phyloP scores from a whole-genome alignment of 2,797 vertebrate genomes.

The Tangara arthus region DNA sequence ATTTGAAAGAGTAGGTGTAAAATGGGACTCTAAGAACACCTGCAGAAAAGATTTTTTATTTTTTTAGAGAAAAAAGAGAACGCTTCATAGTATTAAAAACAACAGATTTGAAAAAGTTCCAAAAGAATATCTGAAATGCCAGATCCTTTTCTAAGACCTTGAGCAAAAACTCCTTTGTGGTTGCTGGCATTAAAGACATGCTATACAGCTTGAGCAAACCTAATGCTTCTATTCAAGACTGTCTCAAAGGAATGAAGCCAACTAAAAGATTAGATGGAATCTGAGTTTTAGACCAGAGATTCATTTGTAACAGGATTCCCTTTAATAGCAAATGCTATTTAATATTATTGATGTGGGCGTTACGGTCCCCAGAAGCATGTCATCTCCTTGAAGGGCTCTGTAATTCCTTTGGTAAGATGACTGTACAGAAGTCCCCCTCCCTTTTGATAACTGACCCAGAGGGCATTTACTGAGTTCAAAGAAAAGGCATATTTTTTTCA shows the following conservation, averaged over 20 bases:
- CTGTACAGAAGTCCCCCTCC: conserved; percentile 8
- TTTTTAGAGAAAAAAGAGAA: not conserved
- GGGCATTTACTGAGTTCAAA: conserved; percentile 57
- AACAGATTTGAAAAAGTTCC: conserved; percentile 31
- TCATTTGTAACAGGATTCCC: conserved; percentile 54
- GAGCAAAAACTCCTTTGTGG: conserved; percentile 48
- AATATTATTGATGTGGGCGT: conserved; percentile 69
- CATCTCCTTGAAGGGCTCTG: conserved; percentile 4
- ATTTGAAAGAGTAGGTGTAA: not conserved
- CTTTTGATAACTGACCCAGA: conserved; percentile 38
- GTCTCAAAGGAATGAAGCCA: conserved; percentile 49
- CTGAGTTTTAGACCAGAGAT: conserved; percentile 70
- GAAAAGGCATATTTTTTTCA: conserved; percentile 7
- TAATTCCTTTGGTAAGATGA: conserved; percentile 51
- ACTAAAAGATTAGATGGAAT: conserved; percentile 69
- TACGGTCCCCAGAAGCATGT: conserved; percentile 43
- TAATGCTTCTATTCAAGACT: conserved; percentile 57
- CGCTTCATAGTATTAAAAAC: not conserved
- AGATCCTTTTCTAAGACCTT: conserved; percentile 16
- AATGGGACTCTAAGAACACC: not conserved
- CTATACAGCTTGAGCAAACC: conserved; percentile 45
- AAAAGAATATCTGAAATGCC: conserved; percentile 51
- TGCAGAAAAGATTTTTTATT: not conserved
- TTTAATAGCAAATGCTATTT: conserved; percentile 63
- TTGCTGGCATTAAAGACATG: conserved; percentile 57